A percentile compares a stretch with the other conserved stretches of the same genome.
Evolutionary conservation across 2,113 vertebrate species (phyloP).

Genomic region (Phocoena sinus): DNA sequence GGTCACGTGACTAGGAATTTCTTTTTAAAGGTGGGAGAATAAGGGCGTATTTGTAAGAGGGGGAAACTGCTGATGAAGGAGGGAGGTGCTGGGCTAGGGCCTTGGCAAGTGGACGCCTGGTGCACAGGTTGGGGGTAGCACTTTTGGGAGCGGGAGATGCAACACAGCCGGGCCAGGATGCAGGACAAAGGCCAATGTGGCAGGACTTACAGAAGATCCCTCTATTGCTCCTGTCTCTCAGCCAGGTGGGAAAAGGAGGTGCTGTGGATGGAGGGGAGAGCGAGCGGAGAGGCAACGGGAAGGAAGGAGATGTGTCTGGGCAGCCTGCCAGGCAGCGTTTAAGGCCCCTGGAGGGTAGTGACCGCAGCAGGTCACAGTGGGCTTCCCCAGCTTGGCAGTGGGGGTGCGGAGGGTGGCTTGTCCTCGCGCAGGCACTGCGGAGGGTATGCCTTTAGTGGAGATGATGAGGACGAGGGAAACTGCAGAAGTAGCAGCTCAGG

Average conservation of each 20-base stretch:
- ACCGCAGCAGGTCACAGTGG: background rate
- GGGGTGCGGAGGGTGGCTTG: background rate
- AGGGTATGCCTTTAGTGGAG: background rate
- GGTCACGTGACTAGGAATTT: background rate
- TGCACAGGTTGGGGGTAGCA: background rate
- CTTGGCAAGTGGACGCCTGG: background rate
- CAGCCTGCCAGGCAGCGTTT: background rate
- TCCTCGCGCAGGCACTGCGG: accelerated
- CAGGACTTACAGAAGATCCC: accelerated
- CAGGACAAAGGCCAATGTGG: accelerated
- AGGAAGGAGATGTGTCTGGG: background rate
- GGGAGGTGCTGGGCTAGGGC: background rate
- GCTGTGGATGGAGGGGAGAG: background rate
- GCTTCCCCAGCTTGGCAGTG: background rate
- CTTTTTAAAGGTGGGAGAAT: background rate
- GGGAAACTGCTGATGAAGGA: background rate
- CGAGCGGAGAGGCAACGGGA: accelerated
- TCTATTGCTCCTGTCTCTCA: background rate
- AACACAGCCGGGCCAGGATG: background rate
- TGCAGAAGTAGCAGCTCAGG: background rate
- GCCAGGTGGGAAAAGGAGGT: background rate
- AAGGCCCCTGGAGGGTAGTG: background rate
- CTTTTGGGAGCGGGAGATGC: accelerated
- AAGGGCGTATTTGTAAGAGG: background rate
- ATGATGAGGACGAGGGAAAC: background rate